Evolutionary conservation across 2,888 invertebrate species (phyloP).

Genomic region (Cepaea hortensis): DNA sequence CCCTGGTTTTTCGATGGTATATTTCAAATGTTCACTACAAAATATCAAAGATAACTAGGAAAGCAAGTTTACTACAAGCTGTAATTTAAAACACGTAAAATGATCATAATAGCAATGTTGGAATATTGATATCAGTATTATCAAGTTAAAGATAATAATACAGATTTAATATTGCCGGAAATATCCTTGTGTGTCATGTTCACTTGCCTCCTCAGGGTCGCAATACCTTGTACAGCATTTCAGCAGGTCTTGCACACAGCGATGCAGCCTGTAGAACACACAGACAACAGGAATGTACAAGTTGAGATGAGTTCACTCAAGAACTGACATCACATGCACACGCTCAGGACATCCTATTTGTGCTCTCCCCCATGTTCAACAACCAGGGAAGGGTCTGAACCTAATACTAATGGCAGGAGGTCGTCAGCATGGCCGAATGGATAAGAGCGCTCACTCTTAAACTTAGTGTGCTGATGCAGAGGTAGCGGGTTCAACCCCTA

Average conservation of each 20-base stretch:
- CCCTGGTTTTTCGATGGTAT: too few relatives aligned
- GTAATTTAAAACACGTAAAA: background rate
- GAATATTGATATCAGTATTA: background rate
- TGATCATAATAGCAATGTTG: too few relatives aligned
- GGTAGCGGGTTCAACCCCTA: too few relatives aligned
- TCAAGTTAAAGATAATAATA: background rate
- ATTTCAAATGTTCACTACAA: background rate
- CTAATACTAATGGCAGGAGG: too few relatives aligned
- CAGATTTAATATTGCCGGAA: background rate
- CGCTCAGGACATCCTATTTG: too few relatives aligned
- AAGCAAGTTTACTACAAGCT: background rate
- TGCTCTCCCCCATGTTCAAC: too few relatives aligned
- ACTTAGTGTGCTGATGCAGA: too few relatives aligned
- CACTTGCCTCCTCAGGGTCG: background rate
- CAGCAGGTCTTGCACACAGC: background rate
- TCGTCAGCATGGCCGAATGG: too few relatives aligned
- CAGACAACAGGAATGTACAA: background rate
- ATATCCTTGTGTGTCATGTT: background rate
- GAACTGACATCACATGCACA: too few relatives aligned
- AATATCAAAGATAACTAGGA: background rate
- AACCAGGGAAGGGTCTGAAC: too few relatives aligned
- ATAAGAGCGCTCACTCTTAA: too few relatives aligned
- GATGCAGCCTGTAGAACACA: conserved; percentile 1
- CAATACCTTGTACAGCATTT: background rate
- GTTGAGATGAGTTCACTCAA: too few relatives aligned